A percentile compares a stretch with the other conserved stretches of the same genome.
Evolutionary conservation across 2,888 invertebrate species (phyloP).

Genomic region (Spodoptera picta): DNA sequence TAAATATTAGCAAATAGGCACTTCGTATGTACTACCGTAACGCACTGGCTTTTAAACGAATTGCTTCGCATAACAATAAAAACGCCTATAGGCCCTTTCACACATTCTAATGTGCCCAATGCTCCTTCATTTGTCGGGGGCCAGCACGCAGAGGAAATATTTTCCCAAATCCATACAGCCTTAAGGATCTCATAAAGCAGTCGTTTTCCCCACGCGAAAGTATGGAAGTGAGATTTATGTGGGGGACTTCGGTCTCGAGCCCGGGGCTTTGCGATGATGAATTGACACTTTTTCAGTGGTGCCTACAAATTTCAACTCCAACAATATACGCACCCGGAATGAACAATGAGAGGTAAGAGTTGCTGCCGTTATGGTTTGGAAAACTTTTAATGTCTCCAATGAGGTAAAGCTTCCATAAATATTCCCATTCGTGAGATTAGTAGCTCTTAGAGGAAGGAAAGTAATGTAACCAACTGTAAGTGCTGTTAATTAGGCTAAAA

Average conservation of each 20-base stretch:
- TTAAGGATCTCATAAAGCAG: constrained; percentile 89
- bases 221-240: constrained; percentile 89
- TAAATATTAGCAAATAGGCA: constrained; percentile 87
- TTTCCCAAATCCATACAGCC: constrained; percentile 89
- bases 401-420: constrained; percentile 83
- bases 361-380: constrained; percentile 80
- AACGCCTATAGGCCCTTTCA: constrained; percentile 85
- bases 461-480: constrained; percentile 64
- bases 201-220: constrained; percentile 88
- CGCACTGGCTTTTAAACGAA: constrained; percentile 88
- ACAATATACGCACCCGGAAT: constrained; percentile 86
- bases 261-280: constrained; percentile 87
- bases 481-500: constrained; percentile 69
- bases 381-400: constrained; percentile 87
- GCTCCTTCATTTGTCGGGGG: constrained; percentile 87
- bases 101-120: constrained; percentile 87
- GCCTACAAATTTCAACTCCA: constrained; percentile 87
- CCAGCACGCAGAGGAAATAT: constrained; percentile 88
- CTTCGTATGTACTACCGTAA: constrained; percentile 82
- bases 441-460: constrained; percentile 76
- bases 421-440: constrained; percentile 81
- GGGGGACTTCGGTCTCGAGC: constrained; percentile 85
- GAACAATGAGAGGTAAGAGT: constrained; percentile 84
- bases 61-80: constrained; percentile 88
- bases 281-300: constrained; percentile 87